Evolutionary conservation across 2,888 invertebrate genomes (phyloP).

Genomic region (Theristus sp.): DNA sequence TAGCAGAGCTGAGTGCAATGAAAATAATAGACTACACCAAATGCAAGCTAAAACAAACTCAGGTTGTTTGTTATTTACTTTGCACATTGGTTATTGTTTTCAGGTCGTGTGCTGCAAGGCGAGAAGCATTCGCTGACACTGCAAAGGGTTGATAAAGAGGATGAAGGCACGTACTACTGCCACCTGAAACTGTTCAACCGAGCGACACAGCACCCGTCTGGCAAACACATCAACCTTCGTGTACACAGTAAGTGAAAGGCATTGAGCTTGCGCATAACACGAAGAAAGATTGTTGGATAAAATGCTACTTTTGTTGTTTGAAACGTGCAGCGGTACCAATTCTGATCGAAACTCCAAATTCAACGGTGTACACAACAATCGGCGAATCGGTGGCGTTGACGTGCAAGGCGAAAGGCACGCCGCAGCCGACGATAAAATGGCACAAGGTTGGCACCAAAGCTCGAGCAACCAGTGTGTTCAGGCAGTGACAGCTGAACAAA

Average conservation of each 20-base stretch:
- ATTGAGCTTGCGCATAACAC: not conserved
- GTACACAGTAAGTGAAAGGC: not conserved
- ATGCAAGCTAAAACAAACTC: too few relatives aligned
- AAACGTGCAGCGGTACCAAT: not conserved
- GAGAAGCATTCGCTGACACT: slow-evolving; percentile 20
- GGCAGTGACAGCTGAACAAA: too few relatives aligned
- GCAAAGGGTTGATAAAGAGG: slow-evolving; percentile 14
- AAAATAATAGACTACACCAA: too few relatives aligned
- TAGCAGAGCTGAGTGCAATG: too few relatives aligned
- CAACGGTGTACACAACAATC: not conserved
- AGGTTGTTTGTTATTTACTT: too few relatives aligned
- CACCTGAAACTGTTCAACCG: slow-evolving; percentile 16
- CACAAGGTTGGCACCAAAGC: not conserved
- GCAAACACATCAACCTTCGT: not conserved
- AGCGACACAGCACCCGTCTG: slow-evolving; percentile 7
- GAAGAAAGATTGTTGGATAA: not conserved
- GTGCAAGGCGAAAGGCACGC: not conserved
- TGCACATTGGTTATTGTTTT: too few relatives aligned
- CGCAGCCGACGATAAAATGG: not conserved
- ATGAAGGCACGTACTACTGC: slow-evolving; percentile 20
- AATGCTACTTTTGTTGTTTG: not conserved
- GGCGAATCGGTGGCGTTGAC: not conserved
- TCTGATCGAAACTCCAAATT: not conserved
- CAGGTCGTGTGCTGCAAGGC: slow-evolving; percentile 20
- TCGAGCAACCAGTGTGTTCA: too few relatives aligned